Evolutionary conservation across 2,888 invertebrate genomes (phyloP), one percentile per base, ranked within the genome.

Genomic region (Coenonympha glycerion): DNA sequence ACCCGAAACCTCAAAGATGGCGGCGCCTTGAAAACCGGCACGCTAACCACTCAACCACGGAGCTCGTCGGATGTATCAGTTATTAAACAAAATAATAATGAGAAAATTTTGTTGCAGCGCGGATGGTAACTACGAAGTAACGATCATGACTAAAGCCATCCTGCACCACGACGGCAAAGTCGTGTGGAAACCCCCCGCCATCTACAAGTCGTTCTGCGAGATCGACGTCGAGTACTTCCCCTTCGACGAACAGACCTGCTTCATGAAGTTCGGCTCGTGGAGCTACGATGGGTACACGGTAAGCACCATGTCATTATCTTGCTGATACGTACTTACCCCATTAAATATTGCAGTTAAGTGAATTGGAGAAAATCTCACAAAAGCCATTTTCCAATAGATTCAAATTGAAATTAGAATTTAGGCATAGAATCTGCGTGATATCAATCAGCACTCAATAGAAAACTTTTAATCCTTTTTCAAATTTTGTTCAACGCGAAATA

Each of bases 61-160:
- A n/a, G n/a, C n/a, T n/a, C n/a, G n/a, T n/a, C n/a, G n/a, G n/a
- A n/a, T n/a, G n/a, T n/a, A n/a, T n/a, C n/a, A n/a, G n/a, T n/a
- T n/a, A n/a, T n/a, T n/a, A n/a, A n/a, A n/a, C n/a, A n/a, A n/a
- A n/a, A n/a, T n/a, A n/a, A n/a, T n/a, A n/a, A n/a, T n/a, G n/a
- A n/a, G n/a, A n/a, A n/a, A 42, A 8, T 59, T 63, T 64, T 44
- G 78, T 57, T 66, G 2, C 89, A 98, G 98, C 83, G 98, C 98
- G 64, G 98, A 98, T 77, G 98, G 98, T 59, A 97, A 97, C 89
- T 98, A 98, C 88, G 97, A 97, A 87, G 96, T 98, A 76, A 98
- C 97, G 67, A 95, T 98, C 80, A 96, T 97, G 95, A 98, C 98
- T 62, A 98, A 98, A 88, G 98, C 97, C 60, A 96, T 96, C 67